Evolutionary conservation across 2,888 invertebrate species (phyloP).

Genomic region (Oscheius sp.): DNA sequence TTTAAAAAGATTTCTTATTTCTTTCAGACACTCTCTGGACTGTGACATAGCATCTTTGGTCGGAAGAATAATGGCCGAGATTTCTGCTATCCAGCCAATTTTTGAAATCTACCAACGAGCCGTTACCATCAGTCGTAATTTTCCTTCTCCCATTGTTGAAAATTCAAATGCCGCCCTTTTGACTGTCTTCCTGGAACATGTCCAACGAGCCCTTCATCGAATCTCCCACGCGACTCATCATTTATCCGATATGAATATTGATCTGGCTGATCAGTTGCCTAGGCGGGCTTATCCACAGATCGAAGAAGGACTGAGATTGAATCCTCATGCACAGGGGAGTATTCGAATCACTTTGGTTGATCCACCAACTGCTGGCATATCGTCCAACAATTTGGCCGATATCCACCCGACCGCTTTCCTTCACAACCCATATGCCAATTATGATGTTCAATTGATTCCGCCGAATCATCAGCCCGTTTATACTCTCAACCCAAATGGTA

Average conservation of each 20-base stretch:
- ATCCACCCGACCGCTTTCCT: not conserved
- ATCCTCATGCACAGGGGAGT: not conserved
- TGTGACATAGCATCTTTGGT: not conserved
- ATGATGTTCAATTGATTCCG: not conserved
- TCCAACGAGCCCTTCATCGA: conserved; percentile 19
- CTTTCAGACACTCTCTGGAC: conserved; percentile 18
- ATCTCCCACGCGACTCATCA: conserved; percentile 21
- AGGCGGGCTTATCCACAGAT: conserved; percentile 27
- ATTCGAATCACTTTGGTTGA: conserved; percentile 10
- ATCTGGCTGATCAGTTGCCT: conserved; percentile 19
- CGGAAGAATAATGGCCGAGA: not conserved
- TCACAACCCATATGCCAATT: not conserved
- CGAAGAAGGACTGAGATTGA: not conserved
- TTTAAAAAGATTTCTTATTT: too few relatives aligned
- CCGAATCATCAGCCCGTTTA: conserved; percentile 1
- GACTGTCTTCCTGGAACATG: conserved; percentile 24
- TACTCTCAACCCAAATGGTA: conserved; percentile 6
- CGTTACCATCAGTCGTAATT: not conserved
- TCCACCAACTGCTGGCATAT: not conserved
- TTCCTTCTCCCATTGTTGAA: not conserved
- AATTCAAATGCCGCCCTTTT: conserved; percentile 12
- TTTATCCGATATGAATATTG: conserved; percentile 22
- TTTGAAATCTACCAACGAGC: conserved; percentile 5
- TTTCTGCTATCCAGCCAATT: not conserved
- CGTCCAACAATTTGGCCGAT: not conserved